A percentile compares a stretch with the other conserved stretches of the same genome.
Evolutionary conservation across 2,797 vertebrate species (phyloP).

Genomic region (Onychomys torridus): DNA sequence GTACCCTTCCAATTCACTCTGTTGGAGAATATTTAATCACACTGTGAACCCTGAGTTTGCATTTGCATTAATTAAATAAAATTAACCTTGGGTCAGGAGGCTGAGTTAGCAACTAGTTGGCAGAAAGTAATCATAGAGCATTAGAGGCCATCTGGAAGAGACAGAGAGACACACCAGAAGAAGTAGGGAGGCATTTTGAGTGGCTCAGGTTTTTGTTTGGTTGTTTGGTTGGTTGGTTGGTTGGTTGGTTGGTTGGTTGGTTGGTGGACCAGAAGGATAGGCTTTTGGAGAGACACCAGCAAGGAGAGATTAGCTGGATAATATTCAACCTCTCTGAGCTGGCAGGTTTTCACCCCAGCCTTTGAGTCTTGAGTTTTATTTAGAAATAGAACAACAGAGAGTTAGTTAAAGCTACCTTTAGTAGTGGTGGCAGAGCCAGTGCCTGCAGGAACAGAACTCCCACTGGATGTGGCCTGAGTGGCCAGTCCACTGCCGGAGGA

Average conservation of each 20-base stretch:
- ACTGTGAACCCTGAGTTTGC: not conserved
- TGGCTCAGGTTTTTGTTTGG: not conserved
- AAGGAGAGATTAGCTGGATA: too few relatives aligned
- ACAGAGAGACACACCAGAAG: not conserved
- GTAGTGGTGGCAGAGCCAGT: not conserved
- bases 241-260: not conserved
- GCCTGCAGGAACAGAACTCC: not conserved
- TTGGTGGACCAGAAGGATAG: too few relatives aligned
- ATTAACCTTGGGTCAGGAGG: not conserved
- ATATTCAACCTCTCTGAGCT: too few relatives aligned
- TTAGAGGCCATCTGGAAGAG: not conserved
- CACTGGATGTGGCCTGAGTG: not conserved
- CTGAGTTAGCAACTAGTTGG: not conserved
- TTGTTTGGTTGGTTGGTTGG: not conserved
- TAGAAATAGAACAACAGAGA: not conserved
- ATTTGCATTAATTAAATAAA: not conserved
- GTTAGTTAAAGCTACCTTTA: not conserved
- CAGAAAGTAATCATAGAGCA: not conserved
- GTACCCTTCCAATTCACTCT: not conserved
- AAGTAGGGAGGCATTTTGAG: not conserved
- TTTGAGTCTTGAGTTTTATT: not conserved
- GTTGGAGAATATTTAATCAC: not conserved
- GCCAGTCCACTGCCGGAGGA: not conserved
- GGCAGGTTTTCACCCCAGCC: too few relatives aligned
- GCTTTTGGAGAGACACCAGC: too few relatives aligned